A percentile compares a stretch with the other conserved stretches of the same genome.
These are phyloP conservation scores for Cuniculus paca DNA, from an alignment of 2,797 vertebrate genomes.

Conservation along the genomic window DNA sequence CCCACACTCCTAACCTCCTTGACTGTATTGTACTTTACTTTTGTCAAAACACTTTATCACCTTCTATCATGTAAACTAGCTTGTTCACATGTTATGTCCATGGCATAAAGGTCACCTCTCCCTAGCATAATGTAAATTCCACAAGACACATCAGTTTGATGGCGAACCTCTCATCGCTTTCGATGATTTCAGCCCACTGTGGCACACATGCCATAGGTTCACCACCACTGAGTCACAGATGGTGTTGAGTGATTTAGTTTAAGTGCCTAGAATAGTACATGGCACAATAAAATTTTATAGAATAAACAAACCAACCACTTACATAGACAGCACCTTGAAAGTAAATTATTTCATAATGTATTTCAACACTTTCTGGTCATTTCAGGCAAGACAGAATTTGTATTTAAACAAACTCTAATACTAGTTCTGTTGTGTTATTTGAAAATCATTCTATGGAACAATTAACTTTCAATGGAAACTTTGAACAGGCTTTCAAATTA, in stretches of 20 bases:
- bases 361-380: background rate
- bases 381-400: background rate
- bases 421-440: background rate
- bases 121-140: background rate
- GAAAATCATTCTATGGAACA: conserved; percentile 11
- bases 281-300: background rate
- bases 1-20: background rate
- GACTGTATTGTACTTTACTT: background rate
- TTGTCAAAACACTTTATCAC: background rate
- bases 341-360: background rate
- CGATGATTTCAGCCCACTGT: background rate
- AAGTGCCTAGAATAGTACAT: background rate
- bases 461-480: conserved; percentile 21
- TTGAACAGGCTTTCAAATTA: background rate
- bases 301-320: background rate
- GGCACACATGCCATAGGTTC: background rate
- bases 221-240: background rate
- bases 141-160: background rate
- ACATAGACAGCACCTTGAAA: background rate
- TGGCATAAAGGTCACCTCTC: background rate
- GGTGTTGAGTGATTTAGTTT: background rate
- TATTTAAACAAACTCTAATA: background rate
- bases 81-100: background rate
- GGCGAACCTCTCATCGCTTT: background rate
- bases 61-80: background rate